Conservation (phyloP, 2,113 vertebrate genomes). For the Indri indri region DNA sequence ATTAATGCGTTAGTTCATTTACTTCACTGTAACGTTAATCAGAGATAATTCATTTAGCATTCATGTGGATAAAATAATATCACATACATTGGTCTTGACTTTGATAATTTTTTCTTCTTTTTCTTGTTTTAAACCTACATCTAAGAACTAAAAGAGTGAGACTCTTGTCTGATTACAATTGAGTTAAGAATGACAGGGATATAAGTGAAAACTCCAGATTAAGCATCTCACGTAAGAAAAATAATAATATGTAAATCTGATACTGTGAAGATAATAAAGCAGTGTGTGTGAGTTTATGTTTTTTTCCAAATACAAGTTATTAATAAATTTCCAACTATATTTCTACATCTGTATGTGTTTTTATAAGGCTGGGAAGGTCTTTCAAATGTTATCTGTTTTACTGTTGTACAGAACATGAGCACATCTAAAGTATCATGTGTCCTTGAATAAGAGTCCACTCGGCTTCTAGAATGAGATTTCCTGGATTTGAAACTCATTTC, state of each 20-base stretch:
- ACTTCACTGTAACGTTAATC: conserved; percentile 16
- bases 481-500: neutral
- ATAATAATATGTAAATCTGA: neutral
- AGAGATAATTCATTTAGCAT: conserved; percentile 47
- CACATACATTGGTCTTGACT: neutral
- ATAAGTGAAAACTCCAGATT: neutral
- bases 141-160: neutral
- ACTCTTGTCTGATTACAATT: neutral
- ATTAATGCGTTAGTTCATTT: neutral
- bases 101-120: neutral
- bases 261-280: neutral
- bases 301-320: neutral
- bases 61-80: neutral
- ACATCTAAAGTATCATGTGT: neutral
- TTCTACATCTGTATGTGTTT: neutral
- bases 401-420: neutral
- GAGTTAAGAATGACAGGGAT: neutral
- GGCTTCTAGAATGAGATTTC: neutral
- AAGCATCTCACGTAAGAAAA: neutral
- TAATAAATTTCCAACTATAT: neutral
- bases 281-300: neutral
- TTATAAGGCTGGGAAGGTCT: neutral
- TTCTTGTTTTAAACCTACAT: neutral
- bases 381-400: neutral
- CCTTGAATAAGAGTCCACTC: neutral